These are phyloP conservation scores for Drosophila chauvacae DNA, from an alignment of 1,140 invertebrate species.

Conservation along the genomic window DNA sequence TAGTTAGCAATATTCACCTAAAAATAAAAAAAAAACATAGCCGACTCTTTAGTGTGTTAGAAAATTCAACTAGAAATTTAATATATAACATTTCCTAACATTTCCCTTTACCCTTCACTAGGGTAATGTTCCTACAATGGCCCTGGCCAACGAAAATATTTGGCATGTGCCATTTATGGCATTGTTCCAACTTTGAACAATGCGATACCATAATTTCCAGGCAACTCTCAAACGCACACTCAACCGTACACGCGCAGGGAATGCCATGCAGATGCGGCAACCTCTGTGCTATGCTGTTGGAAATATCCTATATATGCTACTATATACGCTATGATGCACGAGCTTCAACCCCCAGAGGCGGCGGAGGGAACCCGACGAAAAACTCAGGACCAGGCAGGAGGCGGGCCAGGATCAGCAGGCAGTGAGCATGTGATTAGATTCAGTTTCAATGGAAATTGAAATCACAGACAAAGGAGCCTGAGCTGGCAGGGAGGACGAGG, in stretches of 20 bases:
- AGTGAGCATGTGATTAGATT: slow-evolving; percentile 80
- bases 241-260: slow-evolving; percentile 21
- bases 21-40: too few relatives aligned
- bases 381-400: slow-evolving; percentile 27
- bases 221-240: slow-evolving; percentile 43
- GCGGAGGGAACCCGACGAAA: slow-evolving; percentile 5
- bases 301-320: slow-evolving; percentile 39
- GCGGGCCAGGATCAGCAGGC: slow-evolving; percentile 65
- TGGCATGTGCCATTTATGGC: slow-evolving; percentile 82
- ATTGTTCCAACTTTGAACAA: slow-evolving; percentile 76
- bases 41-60: not conserved
- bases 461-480: slow-evolving; percentile 70
- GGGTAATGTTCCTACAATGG: slow-evolving; percentile 24
- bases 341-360: slow-evolving; percentile 47
- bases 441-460: slow-evolving; percentile 83
- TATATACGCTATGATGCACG: slow-evolving; percentile 28
- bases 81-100: not conserved
- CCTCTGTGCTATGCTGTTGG: slow-evolving; percentile 46
- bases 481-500: slow-evolving; percentile 4
- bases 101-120: slow-evolving; percentile 8
- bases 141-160: slow-evolving; percentile 57
- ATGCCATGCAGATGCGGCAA: slow-evolving; percentile 66
- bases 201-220: slow-evolving; percentile 74
- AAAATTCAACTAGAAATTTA: not conserved
- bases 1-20: not conserved